Conservation (phyloP, 2,797 vertebrate species). For the Malacoctenus gilli region DNA sequence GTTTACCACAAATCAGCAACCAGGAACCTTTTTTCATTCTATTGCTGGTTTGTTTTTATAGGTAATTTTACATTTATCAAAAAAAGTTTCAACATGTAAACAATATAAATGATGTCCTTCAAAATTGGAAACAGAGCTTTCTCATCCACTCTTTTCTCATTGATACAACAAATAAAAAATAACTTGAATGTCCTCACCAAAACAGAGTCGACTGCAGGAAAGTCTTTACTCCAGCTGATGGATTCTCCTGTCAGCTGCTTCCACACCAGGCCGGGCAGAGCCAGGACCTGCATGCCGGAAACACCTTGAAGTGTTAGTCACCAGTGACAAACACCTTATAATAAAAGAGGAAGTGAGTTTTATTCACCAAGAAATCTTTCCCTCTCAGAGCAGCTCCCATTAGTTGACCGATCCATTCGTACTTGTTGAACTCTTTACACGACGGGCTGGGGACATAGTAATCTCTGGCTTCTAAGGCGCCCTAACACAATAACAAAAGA, state of each 20-base stretch:
- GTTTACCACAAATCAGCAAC: no score
- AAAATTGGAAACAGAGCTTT: no score
- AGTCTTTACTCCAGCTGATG: slow-evolving; percentile 95
- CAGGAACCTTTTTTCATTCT: no score
- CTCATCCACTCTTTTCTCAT: no score
- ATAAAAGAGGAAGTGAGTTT: no score
- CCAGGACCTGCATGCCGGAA: slow-evolving; percentile 84
- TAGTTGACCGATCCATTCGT: slow-evolving; percentile 96
- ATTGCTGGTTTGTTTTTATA: no score
- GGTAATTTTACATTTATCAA: no score
- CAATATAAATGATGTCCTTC: no score
- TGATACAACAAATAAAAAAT: neutral
- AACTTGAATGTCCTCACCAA: slow-evolving; percentile 83
- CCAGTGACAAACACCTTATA: no score
- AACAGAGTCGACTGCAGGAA: slow-evolving; percentile 93
- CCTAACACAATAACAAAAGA: slow-evolving; percentile 80
- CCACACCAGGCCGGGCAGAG: slow-evolving; percentile 95
- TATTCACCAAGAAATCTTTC: slow-evolving; percentile 94
- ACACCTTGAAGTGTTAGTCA: no score
- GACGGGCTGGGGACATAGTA: slow-evolving; percentile 96
- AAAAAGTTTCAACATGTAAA: no score
- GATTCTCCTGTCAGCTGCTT: slow-evolving; percentile 95
- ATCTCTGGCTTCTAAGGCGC: slow-evolving; percentile 92
- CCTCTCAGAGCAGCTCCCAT: slow-evolving; percentile 97
- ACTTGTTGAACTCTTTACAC: slow-evolving; percentile 93